A percentile compares a stretch with the other conserved stretches of the same genome.
These are phyloP conservation scores for Darevskia mixta DNA, from an alignment of 2,797 vertebrate genomes.

Conservation along the genomic window DNA sequence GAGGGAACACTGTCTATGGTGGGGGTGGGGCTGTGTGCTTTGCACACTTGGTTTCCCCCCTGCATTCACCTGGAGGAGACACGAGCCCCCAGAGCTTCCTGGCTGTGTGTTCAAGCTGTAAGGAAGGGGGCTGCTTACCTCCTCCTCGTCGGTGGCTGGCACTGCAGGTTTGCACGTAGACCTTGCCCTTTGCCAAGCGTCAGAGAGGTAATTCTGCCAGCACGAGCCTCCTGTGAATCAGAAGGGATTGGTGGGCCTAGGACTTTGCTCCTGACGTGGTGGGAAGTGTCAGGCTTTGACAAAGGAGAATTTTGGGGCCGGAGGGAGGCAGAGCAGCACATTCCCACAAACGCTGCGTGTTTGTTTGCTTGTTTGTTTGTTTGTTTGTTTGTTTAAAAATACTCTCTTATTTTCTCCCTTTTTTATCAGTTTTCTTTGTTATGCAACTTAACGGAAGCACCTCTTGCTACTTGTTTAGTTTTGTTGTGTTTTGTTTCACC, in stretches of 20 bases:
- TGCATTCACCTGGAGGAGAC: background rate
- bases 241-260: background rate
- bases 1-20: no score
- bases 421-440: no score
- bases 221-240: background rate
- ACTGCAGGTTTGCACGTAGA: background rate
- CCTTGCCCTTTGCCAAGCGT: background rate
- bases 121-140: no score
- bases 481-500: background rate
- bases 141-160: background rate
- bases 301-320: background rate
- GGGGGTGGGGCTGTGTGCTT: no score
- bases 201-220: background rate
- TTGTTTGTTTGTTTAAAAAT: no score
- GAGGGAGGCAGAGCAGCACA: background rate
- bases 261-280: background rate
- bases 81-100: no score
- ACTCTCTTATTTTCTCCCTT: no score
- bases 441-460: no score
- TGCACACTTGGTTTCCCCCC: background rate
- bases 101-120: no score
- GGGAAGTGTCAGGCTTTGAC: background rate
- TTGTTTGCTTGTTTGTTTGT: no score
- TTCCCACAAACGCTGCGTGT: background rate
- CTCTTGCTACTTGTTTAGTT: background rate